Base-by-base conservation (phyloP, 1,140 invertebrate species). In the Anagrus nilaparvatae region DNA sequence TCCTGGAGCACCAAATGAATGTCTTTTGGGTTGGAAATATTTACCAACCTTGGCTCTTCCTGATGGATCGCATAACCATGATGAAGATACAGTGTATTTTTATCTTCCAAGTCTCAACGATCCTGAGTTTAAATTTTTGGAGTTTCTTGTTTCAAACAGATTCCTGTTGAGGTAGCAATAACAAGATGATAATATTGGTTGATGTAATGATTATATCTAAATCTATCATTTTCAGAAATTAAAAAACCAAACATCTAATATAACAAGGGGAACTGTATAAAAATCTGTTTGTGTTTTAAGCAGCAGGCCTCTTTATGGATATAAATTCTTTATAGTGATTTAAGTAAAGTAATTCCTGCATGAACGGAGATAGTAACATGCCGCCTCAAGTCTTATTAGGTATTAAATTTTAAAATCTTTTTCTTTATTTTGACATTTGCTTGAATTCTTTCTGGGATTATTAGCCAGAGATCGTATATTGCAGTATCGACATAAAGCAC, bases 21-120 rank as follows among this genome's bases (percentile, higher is more conserved):
- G 92, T 41, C 93, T 93, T 5, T 65, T 82, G 20, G 81, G 81
- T 41, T 98, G 95, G 95, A 87, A 89, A 55, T 89, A 97, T 67
- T 71, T 99, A 20, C 91, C 95, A 31, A 93, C 93, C 0, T 61
- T 98, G 18, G 92, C 92, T 1, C 68, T 98, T 44, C 94, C 94
- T 14, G 95, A 99, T 77, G 94, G 94, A 32, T 93, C 94, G 14
- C 95, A 99, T 59, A 98, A 99, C 72, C 96, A 82, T 66, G 76
- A 86, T 43, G 82, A 93, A 61, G 95, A 99, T 60, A 93, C 91
- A 0, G 87, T 97, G 40, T 98, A 86, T 69, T 99, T 99, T 65
- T 88, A 94, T 67, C 69, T 99, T 40, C 94, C 93, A 17, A 88
- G 89, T 53, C 66, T 90, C 18, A 80, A 75, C n/a, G 78, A 90